Evolutionary conservation across 2,888 invertebrate genomes (phyloP).

Genomic region (Aethes cnicana): DNA sequence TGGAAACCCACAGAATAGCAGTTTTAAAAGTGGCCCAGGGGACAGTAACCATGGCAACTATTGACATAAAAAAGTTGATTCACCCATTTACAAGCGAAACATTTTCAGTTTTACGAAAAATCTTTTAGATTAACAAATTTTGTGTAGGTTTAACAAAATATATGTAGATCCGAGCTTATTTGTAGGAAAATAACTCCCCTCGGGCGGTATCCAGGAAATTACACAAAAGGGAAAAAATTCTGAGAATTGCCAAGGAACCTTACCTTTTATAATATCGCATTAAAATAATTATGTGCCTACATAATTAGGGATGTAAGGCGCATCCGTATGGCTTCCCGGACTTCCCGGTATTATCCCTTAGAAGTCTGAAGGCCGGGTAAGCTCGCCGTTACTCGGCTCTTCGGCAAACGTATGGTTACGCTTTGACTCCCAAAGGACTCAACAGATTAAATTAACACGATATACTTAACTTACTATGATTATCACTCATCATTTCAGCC

Average conservation of each 20-base stretch:
- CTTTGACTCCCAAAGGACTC: no score
- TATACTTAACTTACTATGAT: no score
- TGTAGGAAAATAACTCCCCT: background rate
- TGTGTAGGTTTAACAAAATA: background rate
- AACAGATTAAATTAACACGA: no score
- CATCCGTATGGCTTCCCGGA: background rate
- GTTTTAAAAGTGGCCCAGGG: no score
- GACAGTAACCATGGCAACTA: no score
- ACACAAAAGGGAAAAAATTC: background rate
- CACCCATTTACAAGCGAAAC: no score
- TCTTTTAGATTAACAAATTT: no score
- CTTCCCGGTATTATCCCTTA: background rate
- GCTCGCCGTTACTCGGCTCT: no score
- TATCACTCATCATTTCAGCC: no score
- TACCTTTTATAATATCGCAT: slow-evolving; percentile 4
- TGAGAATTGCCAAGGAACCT: background rate
- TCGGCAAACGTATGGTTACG: no score
- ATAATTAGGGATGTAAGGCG: slow-evolving; percentile 7
- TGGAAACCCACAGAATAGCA: no score
- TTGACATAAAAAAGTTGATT: no score
- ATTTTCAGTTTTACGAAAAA: background rate
- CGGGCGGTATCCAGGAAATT: background rate
- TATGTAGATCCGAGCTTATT: background rate
- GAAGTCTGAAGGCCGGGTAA: background rate
- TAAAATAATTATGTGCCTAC: slow-evolving; percentile 17